A percentile compares a stretch with the other conserved stretches of the same genome.
Conservation (phyloP, 1,140 invertebrate species). For the Macrotrachela quadricornifera region DNA sequence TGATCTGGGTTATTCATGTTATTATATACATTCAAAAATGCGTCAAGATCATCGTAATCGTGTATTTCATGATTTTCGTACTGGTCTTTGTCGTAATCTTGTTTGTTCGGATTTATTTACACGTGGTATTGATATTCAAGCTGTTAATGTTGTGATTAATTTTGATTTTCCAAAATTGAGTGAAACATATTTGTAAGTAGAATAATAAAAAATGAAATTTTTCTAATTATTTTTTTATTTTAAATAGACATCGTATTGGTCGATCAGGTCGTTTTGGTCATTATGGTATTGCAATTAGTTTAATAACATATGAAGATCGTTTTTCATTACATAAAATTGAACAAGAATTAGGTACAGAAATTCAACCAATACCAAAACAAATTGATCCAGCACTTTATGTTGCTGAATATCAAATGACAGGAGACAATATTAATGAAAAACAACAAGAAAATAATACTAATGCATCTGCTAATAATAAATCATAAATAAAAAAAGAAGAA, state of each 20-base stretch:
- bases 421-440: no score
- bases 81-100: constrained; percentile 83
- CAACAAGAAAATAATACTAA: no score
- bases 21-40: constrained; percentile 99
- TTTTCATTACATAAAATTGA: constrained; percentile 92
- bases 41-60: constrained; percentile 71
- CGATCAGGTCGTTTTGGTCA: constrained; percentile 95
- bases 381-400: constrained; percentile 92
- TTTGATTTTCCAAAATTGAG: constrained; percentile 99
- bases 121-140: constrained; percentile 97
- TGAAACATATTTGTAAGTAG: constrained; percentile 63
- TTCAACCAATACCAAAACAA: constrained; percentile 93
- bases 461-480: no score
- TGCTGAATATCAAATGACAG: constrained; percentile 40
- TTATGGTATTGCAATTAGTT: constrained; percentile 92
- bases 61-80: constrained; percentile 97
- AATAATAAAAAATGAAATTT: no score
- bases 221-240: no score
- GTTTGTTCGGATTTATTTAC: constrained; percentile 88
- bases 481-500: no score
- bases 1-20: constrained; percentile 95
- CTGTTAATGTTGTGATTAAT: constrained; percentile 98
- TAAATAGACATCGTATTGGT: constrained; percentile 64
- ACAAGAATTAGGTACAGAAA: constrained; percentile 91
- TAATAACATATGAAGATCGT: constrained; percentile 96